Conservation (phyloP, 1,140 invertebrate genomes). For the Drosophila varians region DNA sequence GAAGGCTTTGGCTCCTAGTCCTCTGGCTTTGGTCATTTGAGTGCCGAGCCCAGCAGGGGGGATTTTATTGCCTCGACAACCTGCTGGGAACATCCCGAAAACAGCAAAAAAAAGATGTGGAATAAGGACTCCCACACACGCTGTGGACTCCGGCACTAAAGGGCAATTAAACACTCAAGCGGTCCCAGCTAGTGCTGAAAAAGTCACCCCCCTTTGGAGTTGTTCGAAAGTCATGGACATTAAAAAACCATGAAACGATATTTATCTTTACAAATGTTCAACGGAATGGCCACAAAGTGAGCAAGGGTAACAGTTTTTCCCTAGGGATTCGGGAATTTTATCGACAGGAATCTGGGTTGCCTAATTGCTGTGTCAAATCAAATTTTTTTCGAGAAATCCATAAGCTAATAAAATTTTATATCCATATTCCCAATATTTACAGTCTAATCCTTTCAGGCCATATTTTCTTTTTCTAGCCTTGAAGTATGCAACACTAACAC, state of each 20-base stretch:
- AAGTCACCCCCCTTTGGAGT: slow-evolving; percentile 6
- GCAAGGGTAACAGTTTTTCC: not conserved
- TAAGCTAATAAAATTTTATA: too few relatives aligned
- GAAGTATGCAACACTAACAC: slow-evolving; percentile 31
- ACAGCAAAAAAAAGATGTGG: slow-evolving; percentile 1
- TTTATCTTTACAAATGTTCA: slow-evolving; percentile 33
- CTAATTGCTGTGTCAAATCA: too few relatives aligned
- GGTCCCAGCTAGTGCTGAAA: slow-evolving; percentile 1
- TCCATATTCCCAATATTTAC: too few relatives aligned
- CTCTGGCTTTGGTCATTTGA: slow-evolving; percentile 36
- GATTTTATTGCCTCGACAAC: slow-evolving; percentile 52
- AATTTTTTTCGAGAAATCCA: too few relatives aligned
- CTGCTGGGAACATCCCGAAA: slow-evolving; percentile 36
- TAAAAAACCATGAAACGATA: slow-evolving; percentile 42
- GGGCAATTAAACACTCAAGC: slow-evolving; percentile 63
- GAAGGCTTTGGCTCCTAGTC: not conserved
- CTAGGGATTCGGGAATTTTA: too few relatives aligned
- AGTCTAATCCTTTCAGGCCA: not conserved
- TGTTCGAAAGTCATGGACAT: slow-evolving; percentile 34
- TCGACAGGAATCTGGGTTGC: too few relatives aligned
- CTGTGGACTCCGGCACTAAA: slow-evolving; percentile 13
- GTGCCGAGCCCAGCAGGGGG: slow-evolving; percentile 54
- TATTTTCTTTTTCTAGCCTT: not conserved
- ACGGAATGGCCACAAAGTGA: slow-evolving; percentile 8
- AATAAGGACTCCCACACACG: slow-evolving; percentile 1